Evolutionary conservation across 2,113 vertebrate genomes (phyloP).

Genomic region (Numida meleagris): DNA sequence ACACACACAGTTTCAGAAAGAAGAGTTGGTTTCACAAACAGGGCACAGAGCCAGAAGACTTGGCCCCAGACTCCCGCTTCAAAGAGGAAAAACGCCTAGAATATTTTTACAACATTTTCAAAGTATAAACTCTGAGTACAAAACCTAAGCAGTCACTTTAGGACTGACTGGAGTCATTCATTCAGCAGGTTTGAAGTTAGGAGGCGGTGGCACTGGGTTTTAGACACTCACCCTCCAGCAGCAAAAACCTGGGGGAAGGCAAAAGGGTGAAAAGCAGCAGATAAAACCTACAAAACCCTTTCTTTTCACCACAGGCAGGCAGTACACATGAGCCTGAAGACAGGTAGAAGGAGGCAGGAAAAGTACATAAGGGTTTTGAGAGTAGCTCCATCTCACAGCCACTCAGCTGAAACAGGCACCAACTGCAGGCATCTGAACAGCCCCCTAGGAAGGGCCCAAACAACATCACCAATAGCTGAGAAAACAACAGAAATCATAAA

Average conservation of each 20-base stretch:
- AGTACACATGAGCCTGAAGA: not conserved
- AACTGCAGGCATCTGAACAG: not conserved
- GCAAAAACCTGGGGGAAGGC: not conserved
- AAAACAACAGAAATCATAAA: not conserved
- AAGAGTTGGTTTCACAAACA: not conserved
- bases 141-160: not conserved
- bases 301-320: not conserved
- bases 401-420: not conserved
- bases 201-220: not conserved
- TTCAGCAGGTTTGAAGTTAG: not conserved
- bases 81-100: not conserved
- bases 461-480: not conserved
- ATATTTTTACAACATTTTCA: not conserved
- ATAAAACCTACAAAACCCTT: not conserved
- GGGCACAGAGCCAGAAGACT: not conserved
- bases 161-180: not conserved
- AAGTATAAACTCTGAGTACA: not conserved
- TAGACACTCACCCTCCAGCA: not conserved
- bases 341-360: not conserved
- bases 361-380: not conserved
- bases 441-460: not conserved
- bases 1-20: not conserved
- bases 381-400: not conserved
- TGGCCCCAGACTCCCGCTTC: not conserved
- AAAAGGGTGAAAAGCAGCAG: not conserved